Evolutionary conservation across 2,888 invertebrate species (phyloP).

Genomic region (Erebia aethiops): DNA sequence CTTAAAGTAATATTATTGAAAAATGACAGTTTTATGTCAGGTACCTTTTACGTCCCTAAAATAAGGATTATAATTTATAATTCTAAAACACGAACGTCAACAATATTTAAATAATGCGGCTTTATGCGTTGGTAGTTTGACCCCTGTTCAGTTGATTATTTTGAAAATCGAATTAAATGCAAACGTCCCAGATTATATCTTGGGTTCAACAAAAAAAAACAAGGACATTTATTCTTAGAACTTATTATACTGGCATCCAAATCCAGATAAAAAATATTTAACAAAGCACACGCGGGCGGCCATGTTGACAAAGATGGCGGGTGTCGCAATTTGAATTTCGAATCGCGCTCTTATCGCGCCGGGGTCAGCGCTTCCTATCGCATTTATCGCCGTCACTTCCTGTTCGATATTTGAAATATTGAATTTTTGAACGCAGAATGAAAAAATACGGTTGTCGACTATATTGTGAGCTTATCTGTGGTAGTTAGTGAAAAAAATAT

Average conservation of each 20-base stretch:
- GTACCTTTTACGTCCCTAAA: no score
- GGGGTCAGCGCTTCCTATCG: conserved; percentile 73
- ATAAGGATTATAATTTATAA: no score
- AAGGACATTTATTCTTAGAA: conserved; percentile 12
- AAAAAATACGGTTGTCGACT: not conserved
- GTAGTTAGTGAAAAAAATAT: conserved; percentile 5
- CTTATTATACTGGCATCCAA: conserved; percentile 8
- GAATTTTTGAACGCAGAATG: conserved; percentile 41
- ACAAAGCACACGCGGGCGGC: conserved; percentile 38
- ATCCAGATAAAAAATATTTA: conserved; percentile 39
- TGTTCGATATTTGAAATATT: conserved; percentile 58
- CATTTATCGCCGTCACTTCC: conserved; percentile 60
- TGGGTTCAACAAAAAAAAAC: not conserved
- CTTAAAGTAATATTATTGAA: no score
- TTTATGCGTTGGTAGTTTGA: no score
- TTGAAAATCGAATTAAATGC: no score
- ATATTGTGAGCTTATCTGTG: conserved; percentile 14
- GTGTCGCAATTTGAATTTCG: conserved; percentile 59
- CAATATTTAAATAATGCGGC: no score
- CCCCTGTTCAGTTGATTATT: no score
- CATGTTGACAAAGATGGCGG: conserved; percentile 55
- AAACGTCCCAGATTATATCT: not conserved
- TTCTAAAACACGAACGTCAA: no score
- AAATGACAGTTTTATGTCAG: no score
- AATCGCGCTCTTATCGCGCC: conserved; percentile 58